Evolutionary conservation across 1,140 invertebrate species (phyloP), one percentile per base, ranked within the genome.

Genomic region (Kradibia gibbosae): DNA sequence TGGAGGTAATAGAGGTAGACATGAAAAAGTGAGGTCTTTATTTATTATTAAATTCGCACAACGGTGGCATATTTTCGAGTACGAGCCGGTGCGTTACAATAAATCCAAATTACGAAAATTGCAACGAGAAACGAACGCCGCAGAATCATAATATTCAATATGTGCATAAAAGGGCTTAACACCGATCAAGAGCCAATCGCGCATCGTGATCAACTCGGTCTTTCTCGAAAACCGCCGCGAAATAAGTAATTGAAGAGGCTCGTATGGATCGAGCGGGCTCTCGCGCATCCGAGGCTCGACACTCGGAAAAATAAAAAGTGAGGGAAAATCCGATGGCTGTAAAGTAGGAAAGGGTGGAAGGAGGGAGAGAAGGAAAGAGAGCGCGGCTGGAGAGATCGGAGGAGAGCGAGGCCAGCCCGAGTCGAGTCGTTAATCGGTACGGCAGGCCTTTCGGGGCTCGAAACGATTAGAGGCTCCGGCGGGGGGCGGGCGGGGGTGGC

Each of bases 361-460:
- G 55, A 57, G 55, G 22, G 55, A 57, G 55, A 57, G 55, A 57
- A 22, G 22, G 55, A 57, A 22, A 57, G 55, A 57, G 55, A 57
- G 55, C 8, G 55, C 8, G 55, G 22, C 10, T 17, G 17, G 55
- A 57, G n/a, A n/a, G 55, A 20, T 53, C 10, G 2, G 34, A 65
- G 25, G 20, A 15, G 36, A 67, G n/a, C n/a, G 4, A 67, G 62
- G 62, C 39, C 39, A 67, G 36, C 34, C 36, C n/a, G 34, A 39
- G 39, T 67, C n/a, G n/a, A 39, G 36, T 20, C 17, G 15, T 1
- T 67, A 67, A 67, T 36, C 62, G 62, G 60, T 20, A 36, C 4
- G 5, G 3, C 17, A 36, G 20, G 53, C 53, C 53, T 4, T 55
- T 7, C 10, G 53, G 17, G 17, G 0, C 28, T 20, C 2, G 31